Conservation (phyloP, 2,888 invertebrate genomes). For the Dicyrtomina minuta region DNA sequence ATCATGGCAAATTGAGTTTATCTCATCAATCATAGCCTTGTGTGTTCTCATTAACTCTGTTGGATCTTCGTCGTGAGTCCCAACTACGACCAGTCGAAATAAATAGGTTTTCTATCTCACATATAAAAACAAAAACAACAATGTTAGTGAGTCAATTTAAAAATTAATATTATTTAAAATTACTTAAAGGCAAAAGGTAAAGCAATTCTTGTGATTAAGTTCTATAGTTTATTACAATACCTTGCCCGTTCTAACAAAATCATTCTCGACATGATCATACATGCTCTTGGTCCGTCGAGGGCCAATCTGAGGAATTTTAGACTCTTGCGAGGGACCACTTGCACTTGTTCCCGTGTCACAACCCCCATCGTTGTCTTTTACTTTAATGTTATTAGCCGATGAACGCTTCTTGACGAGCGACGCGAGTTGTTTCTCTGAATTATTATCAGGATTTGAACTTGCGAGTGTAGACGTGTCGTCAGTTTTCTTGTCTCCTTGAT, state of each 20-base stretch:
- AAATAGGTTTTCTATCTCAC: slow-evolving; percentile 46
- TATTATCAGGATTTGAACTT: no score
- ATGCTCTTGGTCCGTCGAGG: slow-evolving; percentile 22
- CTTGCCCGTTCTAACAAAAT: slow-evolving; percentile 39
- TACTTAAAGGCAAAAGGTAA: no score
- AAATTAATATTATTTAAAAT: no score
- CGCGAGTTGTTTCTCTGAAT: slow-evolving; percentile 23
- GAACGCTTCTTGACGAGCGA: slow-evolving; percentile 14
- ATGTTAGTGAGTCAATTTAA: no score
- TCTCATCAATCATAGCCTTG: slow-evolving; percentile 37
- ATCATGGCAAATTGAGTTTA: slow-evolving; percentile 40
- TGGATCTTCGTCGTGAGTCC: slow-evolving; percentile 41
- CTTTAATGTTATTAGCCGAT: no score
- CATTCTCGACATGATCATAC: slow-evolving; percentile 32
- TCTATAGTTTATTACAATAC: slow-evolving; percentile 33
- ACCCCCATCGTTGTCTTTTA: no score
- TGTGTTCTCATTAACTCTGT: slow-evolving; percentile 36
- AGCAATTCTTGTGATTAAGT: no score
- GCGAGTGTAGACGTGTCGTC: no score
- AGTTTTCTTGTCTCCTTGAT: background rate
- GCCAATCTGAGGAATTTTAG: slow-evolving; percentile 19
- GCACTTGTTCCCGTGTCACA: no score
- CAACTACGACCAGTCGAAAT: slow-evolving; percentile 42
- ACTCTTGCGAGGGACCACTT: background rate
- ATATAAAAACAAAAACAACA: background rate